Evolutionary conservation across 1,140 invertebrate species (phyloP).

Genomic region (Harlomillsia oculata): DNA sequence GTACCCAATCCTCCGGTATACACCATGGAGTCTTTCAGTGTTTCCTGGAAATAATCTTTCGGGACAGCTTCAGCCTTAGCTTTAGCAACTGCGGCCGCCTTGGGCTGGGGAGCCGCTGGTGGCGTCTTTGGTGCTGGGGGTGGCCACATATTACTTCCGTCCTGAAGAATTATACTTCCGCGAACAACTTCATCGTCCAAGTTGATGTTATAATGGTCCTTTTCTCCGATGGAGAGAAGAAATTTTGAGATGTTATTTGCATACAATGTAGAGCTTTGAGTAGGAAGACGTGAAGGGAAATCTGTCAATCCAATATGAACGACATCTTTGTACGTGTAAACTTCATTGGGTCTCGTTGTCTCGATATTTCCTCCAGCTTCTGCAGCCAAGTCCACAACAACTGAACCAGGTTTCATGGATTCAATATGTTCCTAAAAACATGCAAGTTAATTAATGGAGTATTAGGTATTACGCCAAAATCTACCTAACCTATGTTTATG

Average conservation of each 20-base stretch:
- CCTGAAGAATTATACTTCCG: constrained; percentile 63
- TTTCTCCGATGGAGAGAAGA: constrained; percentile 60
- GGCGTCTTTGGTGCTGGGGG: constrained; percentile 53
- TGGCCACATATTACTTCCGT: constrained; percentile 71
- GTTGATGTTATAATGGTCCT: constrained; percentile 62
- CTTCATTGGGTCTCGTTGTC: constrained; percentile 59
- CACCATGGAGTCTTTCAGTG: constrained; percentile 52
- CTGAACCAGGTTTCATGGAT: constrained; percentile 57
- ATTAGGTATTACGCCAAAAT: neutral
- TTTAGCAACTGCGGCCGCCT: constrained; percentile 41
- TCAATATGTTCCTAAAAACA: constrained; percentile 24
- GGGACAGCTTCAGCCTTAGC: constrained; percentile 44
- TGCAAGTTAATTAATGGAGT: neutral
- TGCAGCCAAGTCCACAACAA: constrained; percentile 79
- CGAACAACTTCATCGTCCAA: constrained; percentile 76
- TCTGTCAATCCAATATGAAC: constrained; percentile 74
- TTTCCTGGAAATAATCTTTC: constrained; percentile 45
- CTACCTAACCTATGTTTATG: neutral
- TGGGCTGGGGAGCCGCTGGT: constrained; percentile 41
- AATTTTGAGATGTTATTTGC: constrained; percentile 86
- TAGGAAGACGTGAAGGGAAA: constrained; percentile 69
- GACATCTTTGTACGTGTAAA: constrained; percentile 66
- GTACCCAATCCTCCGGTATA: constrained; percentile 51
- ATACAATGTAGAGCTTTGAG: constrained; percentile 76
- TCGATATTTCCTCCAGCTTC: constrained; percentile 82